Percentiles rank a stretch among this genome's conserved stretches.
phyloP scores from a whole-genome alignment of 2,888 invertebrate genomes.

The Lymantria dispar region DNA sequence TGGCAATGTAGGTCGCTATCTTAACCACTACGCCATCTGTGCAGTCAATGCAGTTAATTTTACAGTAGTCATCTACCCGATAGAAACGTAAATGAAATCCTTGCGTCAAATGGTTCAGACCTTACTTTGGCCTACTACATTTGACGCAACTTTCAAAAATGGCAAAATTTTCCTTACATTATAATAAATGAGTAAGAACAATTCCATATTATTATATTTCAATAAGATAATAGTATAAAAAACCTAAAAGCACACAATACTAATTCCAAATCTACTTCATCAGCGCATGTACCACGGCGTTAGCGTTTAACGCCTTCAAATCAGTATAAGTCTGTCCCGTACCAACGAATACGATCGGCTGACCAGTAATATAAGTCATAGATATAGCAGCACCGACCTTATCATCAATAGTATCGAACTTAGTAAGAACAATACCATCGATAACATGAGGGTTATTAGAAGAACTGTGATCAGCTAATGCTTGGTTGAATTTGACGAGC shows the following conservation, averaged over 20 bases:
- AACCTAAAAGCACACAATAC: conserved; percentile 20
- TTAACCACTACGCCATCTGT: too few species aligned
- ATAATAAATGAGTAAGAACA: background rate
- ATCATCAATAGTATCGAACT: conserved; percentile 99
- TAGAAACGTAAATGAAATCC: too few species aligned
- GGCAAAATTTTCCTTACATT: too few species aligned
- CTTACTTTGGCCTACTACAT: too few species aligned
- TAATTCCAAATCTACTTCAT: conserved; percentile 87
- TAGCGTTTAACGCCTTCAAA: conserved; percentile 97
- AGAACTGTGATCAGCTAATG: conserved; percentile 95
- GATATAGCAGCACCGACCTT: conserved; percentile 99
- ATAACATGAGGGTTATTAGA: conserved; percentile 93
- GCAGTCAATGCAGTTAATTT: too few species aligned
- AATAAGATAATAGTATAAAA: background rate
- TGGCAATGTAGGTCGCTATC: too few species aligned
- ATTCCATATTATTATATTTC: background rate
- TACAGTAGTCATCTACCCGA: too few species aligned
- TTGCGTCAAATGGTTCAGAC: too few species aligned
- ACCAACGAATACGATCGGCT: conserved; percentile 99
- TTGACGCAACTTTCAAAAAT: too few species aligned
- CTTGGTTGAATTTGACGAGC: conserved; percentile 98
- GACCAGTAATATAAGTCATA: conserved; percentile 99
- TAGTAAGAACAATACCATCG: conserved; percentile 99
- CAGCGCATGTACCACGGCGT: conserved; percentile 96
- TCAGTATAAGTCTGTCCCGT: conserved; percentile 99